Evolutionary conservation across 2,113 vertebrate species (phyloP), one percentile per base, ranked within the genome.

Genomic region (Noctilio leporinus): DNA sequence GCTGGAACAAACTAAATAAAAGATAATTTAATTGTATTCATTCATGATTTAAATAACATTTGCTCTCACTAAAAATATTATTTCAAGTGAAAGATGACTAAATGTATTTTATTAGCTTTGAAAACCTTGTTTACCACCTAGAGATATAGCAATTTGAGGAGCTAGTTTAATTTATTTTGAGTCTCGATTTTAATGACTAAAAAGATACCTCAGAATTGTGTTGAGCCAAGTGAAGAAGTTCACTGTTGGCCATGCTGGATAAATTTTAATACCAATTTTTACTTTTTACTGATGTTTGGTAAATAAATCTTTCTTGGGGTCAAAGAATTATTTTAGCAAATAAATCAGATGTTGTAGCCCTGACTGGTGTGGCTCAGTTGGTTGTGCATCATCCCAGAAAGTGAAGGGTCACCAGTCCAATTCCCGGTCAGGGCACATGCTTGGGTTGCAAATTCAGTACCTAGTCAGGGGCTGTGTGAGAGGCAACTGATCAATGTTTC

Each of bases 1-100:
- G 26, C 26, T 93, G 19, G 93, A 93, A 90, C 59, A 92, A 43
- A 92, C 40, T 86, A 86, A 86, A 86, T n/a, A 70, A 72, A 24
- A 88, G 65, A 89, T 82, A 59, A 73, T 49, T 76, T 77, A 33
- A 86, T 33, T 77, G 40, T 59, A 76, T 89, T 89, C 24, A 83
- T 20, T 93, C 9, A 87, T 67, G 28, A 95, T 64, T 51, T 91
- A 10, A 90, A 92, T 69, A 86, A 91, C 6, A 77, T 55, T 89
- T 93, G 77, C 59, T 89, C 70, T 91, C 35, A 81, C 65, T 86
- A 88, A 94, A 93, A 93, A 67, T 59, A 86, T 24, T 78, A 86
- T 65, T 89, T 95, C 51, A 89, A 90, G 26, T 84, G 35, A 90
- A 91, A 86, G 67, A 80, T 47, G 35, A 85, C 24, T 77, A 28